phyloP scores from a whole-genome alignment of 2,113 vertebrate genomes.

The Drymodes brunneopygia region DNA sequence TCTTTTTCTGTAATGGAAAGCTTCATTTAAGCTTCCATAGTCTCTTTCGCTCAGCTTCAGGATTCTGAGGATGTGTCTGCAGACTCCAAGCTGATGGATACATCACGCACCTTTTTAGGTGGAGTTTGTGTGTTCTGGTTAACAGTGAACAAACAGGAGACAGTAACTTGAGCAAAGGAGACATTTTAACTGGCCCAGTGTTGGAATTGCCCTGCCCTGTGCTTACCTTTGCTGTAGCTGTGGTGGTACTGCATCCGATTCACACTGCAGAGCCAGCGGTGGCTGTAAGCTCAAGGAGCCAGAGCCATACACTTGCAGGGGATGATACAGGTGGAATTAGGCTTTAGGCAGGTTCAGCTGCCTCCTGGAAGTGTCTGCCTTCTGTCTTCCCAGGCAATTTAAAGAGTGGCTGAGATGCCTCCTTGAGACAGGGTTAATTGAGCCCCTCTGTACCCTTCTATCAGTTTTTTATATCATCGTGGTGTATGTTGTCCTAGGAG shows the following conservation, averaged over 20 bases:
- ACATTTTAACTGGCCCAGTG: not conserved
- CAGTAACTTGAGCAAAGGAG: not conserved
- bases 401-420: not conserved
- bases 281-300: not conserved
- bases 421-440: not conserved
- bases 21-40: not conserved
- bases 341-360: not conserved
- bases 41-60: not conserved
- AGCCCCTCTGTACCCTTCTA: not conserved
- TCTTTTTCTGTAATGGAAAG: not conserved
- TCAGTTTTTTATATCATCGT: not conserved
- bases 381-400: not conserved
- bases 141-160: not conserved
- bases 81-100: not conserved
- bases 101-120: not conserved
- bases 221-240: not conserved
- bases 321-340: not conserved
- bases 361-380: not conserved
- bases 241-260: not conserved
- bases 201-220: not conserved
- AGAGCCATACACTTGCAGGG: not conserved
- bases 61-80: not conserved
- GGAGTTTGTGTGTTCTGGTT: not conserved
- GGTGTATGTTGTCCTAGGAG: not conserved
- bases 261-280: not conserved